These are phyloP conservation scores for Leistus spinibarbis DNA, from an alignment of 2,888 invertebrate genomes.

Conservation along the genomic window DNA sequence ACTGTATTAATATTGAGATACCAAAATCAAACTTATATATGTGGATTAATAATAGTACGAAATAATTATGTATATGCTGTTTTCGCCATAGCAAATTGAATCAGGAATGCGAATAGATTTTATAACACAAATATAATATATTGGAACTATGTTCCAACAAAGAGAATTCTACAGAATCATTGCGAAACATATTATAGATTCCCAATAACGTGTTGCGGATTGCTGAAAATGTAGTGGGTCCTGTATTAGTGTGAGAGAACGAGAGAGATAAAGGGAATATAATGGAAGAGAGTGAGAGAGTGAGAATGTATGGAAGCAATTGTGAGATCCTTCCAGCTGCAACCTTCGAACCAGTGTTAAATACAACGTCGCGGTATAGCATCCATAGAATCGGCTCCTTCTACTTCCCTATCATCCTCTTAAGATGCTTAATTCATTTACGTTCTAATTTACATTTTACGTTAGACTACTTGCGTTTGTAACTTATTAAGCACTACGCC, in stretches of 20 bases:
- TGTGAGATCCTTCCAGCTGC: background rate
- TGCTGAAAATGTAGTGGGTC: background rate
- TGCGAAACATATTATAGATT: background rate
- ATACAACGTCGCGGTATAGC: background rate
- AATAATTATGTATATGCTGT: too few relatives aligned
- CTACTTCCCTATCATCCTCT: background rate
- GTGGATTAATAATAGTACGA: too few relatives aligned
- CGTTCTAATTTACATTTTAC: constrained; percentile 31
- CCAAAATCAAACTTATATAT: too few relatives aligned
- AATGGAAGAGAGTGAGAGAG: background rate
- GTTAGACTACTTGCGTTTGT: constrained; percentile 28
- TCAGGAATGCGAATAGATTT: too few relatives aligned
- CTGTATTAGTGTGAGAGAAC: background rate
- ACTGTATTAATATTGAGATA: too few relatives aligned
- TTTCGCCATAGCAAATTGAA: too few relatives aligned
- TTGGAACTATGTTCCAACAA: too few relatives aligned
- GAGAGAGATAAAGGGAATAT: too few relatives aligned
- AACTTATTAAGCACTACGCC: constrained; percentile 13
- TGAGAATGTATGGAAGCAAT: background rate
- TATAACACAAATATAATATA: too few relatives aligned
- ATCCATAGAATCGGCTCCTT: background rate
- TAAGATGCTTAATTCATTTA: constrained; percentile 33
- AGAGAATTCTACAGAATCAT: background rate
- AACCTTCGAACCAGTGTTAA: background rate
- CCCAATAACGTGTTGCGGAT: background rate